Evolutionary conservation across 2,113 vertebrate species (phyloP), one percentile per base, ranked within the genome.

Genomic region (Strix aluco): DNA sequence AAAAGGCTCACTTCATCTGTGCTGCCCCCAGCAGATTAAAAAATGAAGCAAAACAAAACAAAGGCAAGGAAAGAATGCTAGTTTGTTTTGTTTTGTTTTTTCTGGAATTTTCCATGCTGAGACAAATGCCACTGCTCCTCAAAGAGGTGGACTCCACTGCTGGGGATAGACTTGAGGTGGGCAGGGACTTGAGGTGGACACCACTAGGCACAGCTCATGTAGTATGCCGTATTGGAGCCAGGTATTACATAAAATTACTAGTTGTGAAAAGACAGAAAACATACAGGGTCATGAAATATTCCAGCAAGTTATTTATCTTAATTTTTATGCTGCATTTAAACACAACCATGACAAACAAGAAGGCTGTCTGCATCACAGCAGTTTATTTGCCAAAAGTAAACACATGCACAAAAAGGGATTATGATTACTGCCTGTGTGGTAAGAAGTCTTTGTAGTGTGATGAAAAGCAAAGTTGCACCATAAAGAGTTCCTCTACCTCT

Each of bases 1-100:
- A 47, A 92, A 83, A 92, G 29, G 57, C 47, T 95, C 95, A 83
- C 80, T 86, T 92, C 92, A 82, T 73, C 82, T 73, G 13, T 74
- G 81, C 42, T 88, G 71, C 62, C 80, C 92, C 80, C 83, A 86
- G 42, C 70, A 94, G 77, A 89, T 17, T n/a, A 59, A 65, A 90
- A 71, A 81, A 59, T 9, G 25, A 71, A 94, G 61, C 20, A 12
- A 84, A 86, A n/a, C 10, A 12, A 95, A 93, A 55, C 12, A 63
- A 90, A 95, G 46, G 30, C 67, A 70, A 81, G 57, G 62, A 77
- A 88, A 72, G 30, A 94, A 91, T 32, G 47, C n/a, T 38, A 55
- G 15, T 16, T 65, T 26, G 15, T 9, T 20, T 29, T 4, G 4
- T 0, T 15, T 47, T 61, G 40, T 72, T 32, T 44, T 9, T 3